A percentile compares a stretch with the other conserved stretches of the same genome.
Evolutionary conservation across 2,113 vertebrate species (phyloP).

Genomic region (Prinia subflava): DNA sequence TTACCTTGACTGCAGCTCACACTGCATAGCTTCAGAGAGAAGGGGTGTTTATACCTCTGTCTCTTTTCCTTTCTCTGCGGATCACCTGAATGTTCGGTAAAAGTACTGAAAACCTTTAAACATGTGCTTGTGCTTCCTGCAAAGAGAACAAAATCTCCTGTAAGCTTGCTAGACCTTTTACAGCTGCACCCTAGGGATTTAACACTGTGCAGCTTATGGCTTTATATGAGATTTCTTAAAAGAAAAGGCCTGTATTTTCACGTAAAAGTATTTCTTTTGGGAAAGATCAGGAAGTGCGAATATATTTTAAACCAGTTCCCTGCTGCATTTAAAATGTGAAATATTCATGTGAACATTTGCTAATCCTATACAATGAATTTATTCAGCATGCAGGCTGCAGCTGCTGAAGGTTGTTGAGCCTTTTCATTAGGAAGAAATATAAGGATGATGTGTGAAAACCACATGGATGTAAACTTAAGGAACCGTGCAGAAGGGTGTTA

Average conservation of each 20-base stretch:
- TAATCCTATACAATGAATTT: slow-evolving; percentile 11
- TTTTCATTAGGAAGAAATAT: slow-evolving; percentile 30
- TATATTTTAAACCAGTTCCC: slow-evolving; percentile 16
- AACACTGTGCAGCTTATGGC: background rate
- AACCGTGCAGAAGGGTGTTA: background rate
- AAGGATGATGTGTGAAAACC: slow-evolving; percentile 21
- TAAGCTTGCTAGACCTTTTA: slow-evolving; percentile 26
- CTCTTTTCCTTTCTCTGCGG: background rate
- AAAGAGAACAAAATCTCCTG: background rate
- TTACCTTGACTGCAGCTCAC: background rate
- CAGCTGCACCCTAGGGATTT: background rate
- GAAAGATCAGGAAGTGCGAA: slow-evolving; percentile 1
- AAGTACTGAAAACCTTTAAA: background rate
- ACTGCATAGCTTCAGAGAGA: rapidly evolving
- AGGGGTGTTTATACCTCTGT: background rate
- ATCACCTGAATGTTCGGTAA: background rate
- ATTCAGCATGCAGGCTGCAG: slow-evolving; percentile 21
- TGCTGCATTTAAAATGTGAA: slow-evolving; percentile 24
- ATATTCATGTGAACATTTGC: slow-evolving; percentile 26
- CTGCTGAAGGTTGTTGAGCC: slow-evolving; percentile 14
- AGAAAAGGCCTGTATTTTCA: background rate
- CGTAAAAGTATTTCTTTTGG: slow-evolving; percentile 25
- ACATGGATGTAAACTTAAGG: background rate
- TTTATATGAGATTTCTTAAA: background rate
- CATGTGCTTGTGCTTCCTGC: background rate